These are phyloP conservation scores for Ahaetulla prasina DNA, from an alignment of 2,113 vertebrate genomes.

Conservation along the genomic window DNA sequence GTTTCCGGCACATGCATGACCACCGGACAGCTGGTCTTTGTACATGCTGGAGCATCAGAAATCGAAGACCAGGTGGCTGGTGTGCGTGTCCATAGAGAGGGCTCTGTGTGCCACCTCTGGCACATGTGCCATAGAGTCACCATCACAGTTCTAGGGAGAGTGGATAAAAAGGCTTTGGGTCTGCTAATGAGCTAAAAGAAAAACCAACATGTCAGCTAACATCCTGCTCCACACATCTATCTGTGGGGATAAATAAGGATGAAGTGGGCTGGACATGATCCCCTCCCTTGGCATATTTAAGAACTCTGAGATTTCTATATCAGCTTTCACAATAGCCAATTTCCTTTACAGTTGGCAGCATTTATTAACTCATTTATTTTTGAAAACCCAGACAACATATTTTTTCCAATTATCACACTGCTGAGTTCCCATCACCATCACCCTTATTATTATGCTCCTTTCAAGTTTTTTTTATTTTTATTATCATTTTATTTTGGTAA, in stretches of 20 bases:
- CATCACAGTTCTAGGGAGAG: neutral
- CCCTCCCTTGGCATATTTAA: neutral
- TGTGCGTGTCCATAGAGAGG: too few relatives aligned
- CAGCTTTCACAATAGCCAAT: neutral
- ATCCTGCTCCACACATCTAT: neutral
- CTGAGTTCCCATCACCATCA: neutral
- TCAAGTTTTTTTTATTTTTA: neutral
- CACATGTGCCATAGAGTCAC: too few relatives aligned
- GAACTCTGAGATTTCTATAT: neutral
- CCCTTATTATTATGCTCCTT: neutral
- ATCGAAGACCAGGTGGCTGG: too few relatives aligned
- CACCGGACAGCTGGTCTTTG: too few relatives aligned
- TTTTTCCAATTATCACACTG: neutral
- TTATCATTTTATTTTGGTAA: neutral
- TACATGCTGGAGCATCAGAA: too few relatives aligned
- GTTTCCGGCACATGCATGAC: too few relatives aligned
- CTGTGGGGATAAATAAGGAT: neutral
- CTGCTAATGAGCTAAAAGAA: neutral
- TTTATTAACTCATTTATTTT: neutral
- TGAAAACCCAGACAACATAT: neutral
- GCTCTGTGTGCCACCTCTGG: too few relatives aligned
- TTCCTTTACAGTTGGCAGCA: neutral
- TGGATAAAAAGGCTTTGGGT: neutral
- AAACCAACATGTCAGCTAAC: neutral
- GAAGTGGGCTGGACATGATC: neutral